A percentile compares a stretch with the other conserved stretches of the same genome.
Conservation (phyloP, 2,113 vertebrate genomes). For the Entomyzon cyanotis region DNA sequence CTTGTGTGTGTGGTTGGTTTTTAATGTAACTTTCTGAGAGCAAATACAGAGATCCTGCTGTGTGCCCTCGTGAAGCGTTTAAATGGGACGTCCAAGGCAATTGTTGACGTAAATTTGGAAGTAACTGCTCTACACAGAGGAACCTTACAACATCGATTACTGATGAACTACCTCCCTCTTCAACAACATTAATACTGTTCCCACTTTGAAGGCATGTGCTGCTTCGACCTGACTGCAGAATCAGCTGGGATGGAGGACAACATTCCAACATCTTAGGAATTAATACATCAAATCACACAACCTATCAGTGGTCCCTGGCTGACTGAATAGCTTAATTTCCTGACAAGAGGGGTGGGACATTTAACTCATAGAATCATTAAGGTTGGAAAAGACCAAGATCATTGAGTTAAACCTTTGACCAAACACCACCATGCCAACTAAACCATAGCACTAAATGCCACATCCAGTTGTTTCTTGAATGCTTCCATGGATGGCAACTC, state of each 20-base stretch:
- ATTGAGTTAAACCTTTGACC: too few species aligned
- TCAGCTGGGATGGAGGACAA: not conserved
- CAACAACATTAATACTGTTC: not conserved
- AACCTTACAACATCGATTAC: not conserved
- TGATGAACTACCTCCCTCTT: not conserved
- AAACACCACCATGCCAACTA: too few species aligned
- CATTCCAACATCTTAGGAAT: not conserved
- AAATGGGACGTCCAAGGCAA: not conserved
- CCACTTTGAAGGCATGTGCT: not conserved
- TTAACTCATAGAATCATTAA: too few species aligned
- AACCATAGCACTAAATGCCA: too few species aligned
- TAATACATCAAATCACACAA: not conserved
- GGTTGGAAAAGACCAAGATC: too few species aligned
- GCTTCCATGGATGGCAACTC: too few species aligned
- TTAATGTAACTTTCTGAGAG: not conserved
- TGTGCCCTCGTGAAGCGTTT: not conserved
- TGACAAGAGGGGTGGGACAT: too few species aligned
- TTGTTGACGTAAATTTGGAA: not conserved
- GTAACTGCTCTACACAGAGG: not conserved
- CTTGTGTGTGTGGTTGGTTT: not conserved
- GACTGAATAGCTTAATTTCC: too few species aligned
- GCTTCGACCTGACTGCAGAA: not conserved
- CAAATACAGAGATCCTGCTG: not conserved
- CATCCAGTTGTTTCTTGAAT: too few species aligned
- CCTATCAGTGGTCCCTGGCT: too few species aligned